phyloP scores from a whole-genome alignment of 1,140 invertebrate species.

The Acromyrmex echinatior region DNA sequence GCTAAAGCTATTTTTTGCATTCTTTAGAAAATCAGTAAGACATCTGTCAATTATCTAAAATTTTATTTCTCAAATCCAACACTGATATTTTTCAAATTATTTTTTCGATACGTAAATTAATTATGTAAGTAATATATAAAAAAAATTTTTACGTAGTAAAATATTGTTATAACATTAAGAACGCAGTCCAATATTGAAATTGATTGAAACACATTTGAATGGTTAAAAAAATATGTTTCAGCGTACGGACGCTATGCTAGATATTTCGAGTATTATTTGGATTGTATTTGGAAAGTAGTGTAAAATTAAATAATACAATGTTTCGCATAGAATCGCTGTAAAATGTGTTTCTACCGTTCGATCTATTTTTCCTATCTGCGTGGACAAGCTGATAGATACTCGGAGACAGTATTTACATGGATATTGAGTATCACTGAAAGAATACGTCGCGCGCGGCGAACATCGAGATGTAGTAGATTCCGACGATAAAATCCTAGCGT shows the following conservation, averaged over 20 bases:
- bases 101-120: not conserved
- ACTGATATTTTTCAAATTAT: not conserved
- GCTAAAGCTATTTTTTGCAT: not conserved
- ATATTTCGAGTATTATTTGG: not conserved
- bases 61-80: not conserved
- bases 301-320: slow-evolving; percentile 18
- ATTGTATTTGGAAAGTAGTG: not conserved
- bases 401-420: slow-evolving; percentile 16
- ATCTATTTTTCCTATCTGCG: not conserved
- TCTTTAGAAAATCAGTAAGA: not conserved
- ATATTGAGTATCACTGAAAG: slow-evolving; percentile 27
- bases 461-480: not conserved
- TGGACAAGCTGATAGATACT: slow-evolving; percentile 10
- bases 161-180: not conserved
- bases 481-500: slow-evolving; percentile 24
- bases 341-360: not conserved
- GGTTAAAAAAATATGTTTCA: not conserved
- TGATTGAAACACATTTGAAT: not conserved
- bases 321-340: not conserved
- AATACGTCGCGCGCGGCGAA: not conserved
- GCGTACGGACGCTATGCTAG: not conserved
- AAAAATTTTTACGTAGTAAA: too few species aligned
- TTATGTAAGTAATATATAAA: not conserved
- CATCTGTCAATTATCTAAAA: not conserved
- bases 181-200: not conserved